phyloP scores from a whole-genome alignment of 2,113 vertebrate species.

The Rousettus leschenaultii region DNA sequence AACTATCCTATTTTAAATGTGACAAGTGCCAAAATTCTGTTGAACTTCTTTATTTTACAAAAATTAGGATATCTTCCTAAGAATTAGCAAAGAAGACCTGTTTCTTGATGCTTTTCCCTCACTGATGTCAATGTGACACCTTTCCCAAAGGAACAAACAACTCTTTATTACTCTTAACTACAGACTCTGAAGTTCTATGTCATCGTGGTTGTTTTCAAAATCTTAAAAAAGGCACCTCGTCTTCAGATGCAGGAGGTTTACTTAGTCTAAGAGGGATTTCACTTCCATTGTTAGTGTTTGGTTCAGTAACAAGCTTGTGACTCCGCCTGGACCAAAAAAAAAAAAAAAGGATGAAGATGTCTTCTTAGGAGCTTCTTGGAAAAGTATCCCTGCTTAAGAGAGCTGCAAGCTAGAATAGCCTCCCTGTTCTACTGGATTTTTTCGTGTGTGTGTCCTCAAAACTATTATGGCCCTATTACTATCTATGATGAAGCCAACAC shows the following conservation, averaged over 20 bases:
- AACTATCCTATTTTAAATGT: not conserved
- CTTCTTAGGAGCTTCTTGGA: not conserved
- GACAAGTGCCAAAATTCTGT: not conserved
- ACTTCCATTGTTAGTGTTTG: not conserved
- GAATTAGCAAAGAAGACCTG: not conserved
- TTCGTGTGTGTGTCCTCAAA: not conserved
- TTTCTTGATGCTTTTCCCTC: not conserved
- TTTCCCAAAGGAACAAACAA: not conserved
- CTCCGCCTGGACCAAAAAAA: not conserved
- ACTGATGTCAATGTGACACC: not conserved
- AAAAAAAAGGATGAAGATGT: not conserved
- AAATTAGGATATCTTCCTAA: not conserved
- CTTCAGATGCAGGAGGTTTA: not conserved
- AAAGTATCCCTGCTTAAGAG: not conserved
- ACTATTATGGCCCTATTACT: not conserved
- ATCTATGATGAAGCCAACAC: not conserved
- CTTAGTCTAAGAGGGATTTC: not conserved
- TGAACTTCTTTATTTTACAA: not conserved
- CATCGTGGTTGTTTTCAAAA: not conserved
- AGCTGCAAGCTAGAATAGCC: not conserved
- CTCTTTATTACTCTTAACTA: not conserved
- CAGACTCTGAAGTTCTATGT: not conserved
- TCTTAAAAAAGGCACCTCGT: not conserved
- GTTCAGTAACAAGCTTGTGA: not conserved
- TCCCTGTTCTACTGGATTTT: not conserved